Conservation (phyloP, 2,113 vertebrate species). For the Taxidea taxus region DNA sequence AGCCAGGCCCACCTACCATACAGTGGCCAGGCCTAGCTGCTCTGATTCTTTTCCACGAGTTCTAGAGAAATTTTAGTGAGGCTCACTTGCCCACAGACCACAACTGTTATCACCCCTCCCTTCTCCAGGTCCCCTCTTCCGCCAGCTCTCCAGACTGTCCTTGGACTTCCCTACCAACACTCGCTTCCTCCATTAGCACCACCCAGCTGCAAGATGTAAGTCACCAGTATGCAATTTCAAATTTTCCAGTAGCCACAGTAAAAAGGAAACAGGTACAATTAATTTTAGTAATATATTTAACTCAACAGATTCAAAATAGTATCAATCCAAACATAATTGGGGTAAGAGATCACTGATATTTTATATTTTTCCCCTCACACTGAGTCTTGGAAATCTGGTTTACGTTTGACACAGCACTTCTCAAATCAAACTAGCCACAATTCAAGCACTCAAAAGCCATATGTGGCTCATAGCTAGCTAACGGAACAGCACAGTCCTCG, state of each 20-base stretch:
- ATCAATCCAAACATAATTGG: background rate
- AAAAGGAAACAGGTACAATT: background rate
- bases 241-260: background rate
- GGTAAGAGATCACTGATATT: background rate
- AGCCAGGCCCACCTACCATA: accelerated
- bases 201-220: background rate
- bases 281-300: background rate
- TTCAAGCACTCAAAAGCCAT: background rate
- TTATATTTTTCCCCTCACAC: background rate
- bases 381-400: background rate
- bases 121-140: background rate
- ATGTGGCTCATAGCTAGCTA: accelerated
- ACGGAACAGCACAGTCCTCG: background rate
- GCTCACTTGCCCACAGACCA: background rate
- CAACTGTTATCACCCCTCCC: accelerated
- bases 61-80: background rate
- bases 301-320: background rate
- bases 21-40: background rate
- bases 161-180: background rate
- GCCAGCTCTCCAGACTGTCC: background rate
- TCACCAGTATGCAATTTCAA: background rate
- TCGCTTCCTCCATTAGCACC: background rate
- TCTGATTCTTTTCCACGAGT: background rate
- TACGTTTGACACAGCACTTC: background rate
- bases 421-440: background rate